phyloP scores from a whole-genome alignment of 2,888 invertebrate species.

The Tridacna gigas region DNA sequence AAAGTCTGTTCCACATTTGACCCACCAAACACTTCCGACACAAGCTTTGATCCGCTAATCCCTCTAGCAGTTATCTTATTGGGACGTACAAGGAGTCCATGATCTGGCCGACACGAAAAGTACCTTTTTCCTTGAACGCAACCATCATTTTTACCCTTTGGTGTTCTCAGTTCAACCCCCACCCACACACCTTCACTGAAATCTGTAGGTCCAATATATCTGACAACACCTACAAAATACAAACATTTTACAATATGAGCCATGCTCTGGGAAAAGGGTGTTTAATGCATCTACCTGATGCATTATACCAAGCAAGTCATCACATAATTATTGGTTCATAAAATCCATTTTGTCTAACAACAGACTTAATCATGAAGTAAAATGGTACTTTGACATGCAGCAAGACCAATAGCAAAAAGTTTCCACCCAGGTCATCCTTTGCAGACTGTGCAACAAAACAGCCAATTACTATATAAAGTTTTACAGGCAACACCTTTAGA shows the following conservation, averaged over 20 bases:
- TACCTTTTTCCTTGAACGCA: constrained; percentile 83
- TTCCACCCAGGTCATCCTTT: too few species aligned
- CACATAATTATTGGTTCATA: too few species aligned
- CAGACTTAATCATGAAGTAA: too few species aligned
- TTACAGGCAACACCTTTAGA: too few species aligned
- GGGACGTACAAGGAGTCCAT: constrained; percentile 84
- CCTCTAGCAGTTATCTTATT: constrained; percentile 85
- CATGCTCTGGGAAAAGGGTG: too few species aligned
- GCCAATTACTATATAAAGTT: too few species aligned
- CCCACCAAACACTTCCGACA: constrained; percentile 70
- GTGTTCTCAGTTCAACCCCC: constrained; percentile 85
- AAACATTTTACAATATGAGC: not conserved
- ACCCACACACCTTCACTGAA: constrained; percentile 86
- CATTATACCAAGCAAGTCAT: too few species aligned
- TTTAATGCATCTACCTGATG: too few species aligned
- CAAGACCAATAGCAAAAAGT: too few species aligned
- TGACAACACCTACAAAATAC: constrained; percentile 81
- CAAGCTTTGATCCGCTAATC: constrained; percentile 86
- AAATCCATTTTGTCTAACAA: too few species aligned
- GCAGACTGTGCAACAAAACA: too few species aligned
- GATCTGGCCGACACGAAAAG: constrained; percentile 82
- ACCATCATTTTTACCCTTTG: constrained; percentile 85
- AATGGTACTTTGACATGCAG: too few species aligned
- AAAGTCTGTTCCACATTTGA: constrained; percentile 16
- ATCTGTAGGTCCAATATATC: constrained; percentile 85